A percentile compares a stretch with the other conserved stretches of the same genome.
Conservation (phyloP, 2,888 invertebrate genomes). For the Sicus ferrugineus region DNA sequence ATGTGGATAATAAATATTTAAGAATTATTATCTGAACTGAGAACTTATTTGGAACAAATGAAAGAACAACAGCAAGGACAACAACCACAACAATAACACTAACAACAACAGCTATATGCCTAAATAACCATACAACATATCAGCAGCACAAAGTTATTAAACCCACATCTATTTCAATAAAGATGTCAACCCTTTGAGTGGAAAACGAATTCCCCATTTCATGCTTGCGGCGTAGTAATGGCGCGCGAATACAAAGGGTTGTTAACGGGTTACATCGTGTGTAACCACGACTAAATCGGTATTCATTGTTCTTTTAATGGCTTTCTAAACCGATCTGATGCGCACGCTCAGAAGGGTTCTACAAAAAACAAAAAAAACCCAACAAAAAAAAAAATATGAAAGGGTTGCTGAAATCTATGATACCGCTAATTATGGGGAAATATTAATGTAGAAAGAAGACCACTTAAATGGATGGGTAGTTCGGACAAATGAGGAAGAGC, state of each 20-base stretch:
- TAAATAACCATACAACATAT: neutral
- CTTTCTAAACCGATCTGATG: neutral
- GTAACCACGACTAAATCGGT: neutral
- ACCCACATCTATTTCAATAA: too few relatives aligned
- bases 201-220: too few relatives aligned
- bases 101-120: neutral
- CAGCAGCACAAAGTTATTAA: neutral
- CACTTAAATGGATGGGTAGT: neutral
- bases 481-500: neutral
- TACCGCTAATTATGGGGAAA: slow-evolving; percentile 29
- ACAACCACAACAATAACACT: neutral
- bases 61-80: neutral
- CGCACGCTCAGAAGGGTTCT: too few relatives aligned
- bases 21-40: too few relatives aligned
- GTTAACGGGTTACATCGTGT: neutral
- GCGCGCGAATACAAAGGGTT: too few relatives aligned
- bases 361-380: neutral
- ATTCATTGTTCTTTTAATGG: neutral
- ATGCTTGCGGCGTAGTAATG: too few relatives aligned
- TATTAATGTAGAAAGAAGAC: slow-evolving; percentile 25
- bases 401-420: neutral
- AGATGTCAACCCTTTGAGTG: too few relatives aligned
- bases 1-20: too few relatives aligned
- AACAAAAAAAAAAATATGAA: slow-evolving; percentile 2
- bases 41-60: too few relatives aligned